Evolutionary conservation across 1,140 invertebrate species (phyloP).

Genomic region (Acromyrmex heyeri): DNA sequence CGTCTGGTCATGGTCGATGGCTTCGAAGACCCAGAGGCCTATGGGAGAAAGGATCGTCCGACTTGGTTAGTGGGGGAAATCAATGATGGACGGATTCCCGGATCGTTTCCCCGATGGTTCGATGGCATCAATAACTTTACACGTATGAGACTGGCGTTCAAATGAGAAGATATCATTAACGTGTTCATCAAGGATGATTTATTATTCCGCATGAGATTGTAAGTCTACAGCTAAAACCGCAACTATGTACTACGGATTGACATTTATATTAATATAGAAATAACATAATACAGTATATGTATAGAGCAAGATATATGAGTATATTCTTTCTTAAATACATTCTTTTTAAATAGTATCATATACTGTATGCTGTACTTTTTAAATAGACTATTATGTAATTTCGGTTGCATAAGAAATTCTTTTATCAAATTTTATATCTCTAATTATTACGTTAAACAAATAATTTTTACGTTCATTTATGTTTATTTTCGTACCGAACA

Average conservation of each 20-base stretch:
- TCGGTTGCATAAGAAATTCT: neutral
- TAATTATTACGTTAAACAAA: neutral
- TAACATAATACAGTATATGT: neutral
- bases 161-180: slow-evolving; percentile 37
- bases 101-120: slow-evolving; percentile 75
- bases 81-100: slow-evolving; percentile 82
- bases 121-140: slow-evolving; percentile 76
- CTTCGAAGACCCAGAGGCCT: slow-evolving; percentile 49
- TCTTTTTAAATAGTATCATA: neutral
- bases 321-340: neutral
- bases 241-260: neutral
- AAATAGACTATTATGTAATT: slow-evolving; percentile 7
- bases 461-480: neutral
- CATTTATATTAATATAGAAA: neutral
- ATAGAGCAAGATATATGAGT: neutral
- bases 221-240: neutral
- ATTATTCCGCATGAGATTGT: neutral
- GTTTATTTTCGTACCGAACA: neutral
- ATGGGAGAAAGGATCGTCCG: slow-evolving; percentile 73
- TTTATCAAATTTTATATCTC: neutral
- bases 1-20: slow-evolving; percentile 58
- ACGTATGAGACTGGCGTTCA: slow-evolving; percentile 71
- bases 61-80: slow-evolving; percentile 69
- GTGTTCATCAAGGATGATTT: slow-evolving; percentile 29
- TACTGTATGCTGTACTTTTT: neutral